phyloP scores from a whole-genome alignment of 2,888 invertebrate species.

The Neria commutata region DNA sequence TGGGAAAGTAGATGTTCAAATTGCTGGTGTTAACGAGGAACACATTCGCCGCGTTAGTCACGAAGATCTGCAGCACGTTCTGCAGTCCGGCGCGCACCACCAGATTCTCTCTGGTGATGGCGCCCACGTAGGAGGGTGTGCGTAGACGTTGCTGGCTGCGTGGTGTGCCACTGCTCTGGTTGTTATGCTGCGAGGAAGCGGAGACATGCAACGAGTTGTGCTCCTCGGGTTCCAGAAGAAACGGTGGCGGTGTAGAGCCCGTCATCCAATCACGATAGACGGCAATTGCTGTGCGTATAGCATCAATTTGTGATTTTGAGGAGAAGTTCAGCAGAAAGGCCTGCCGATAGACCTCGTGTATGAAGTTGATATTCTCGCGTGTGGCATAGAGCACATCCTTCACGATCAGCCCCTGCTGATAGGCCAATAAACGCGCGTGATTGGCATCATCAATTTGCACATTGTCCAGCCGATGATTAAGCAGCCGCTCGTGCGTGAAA shows the following conservation, averaged over 20 bases:
- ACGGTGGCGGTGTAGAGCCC: constrained; percentile 78
- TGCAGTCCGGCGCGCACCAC: constrained; percentile 83
- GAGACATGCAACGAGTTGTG: constrained; percentile 26
- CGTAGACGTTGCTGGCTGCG: constrained; percentile 69
- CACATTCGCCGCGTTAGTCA: constrained; percentile 94
- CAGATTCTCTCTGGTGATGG: constrained; percentile 79
- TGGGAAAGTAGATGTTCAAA: constrained; percentile 65
- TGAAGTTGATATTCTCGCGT: constrained; percentile 91
- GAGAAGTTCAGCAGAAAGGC: constrained; percentile 87
- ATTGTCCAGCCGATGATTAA: constrained; percentile 55
- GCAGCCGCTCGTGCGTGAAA: constrained; percentile 74
- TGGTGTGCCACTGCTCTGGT: constrained; percentile 50
- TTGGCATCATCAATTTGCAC: constrained; percentile 59
- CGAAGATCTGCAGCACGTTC: constrained; percentile 70
- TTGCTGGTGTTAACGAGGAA: constrained; percentile 72
- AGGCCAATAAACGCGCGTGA: constrained; percentile 52
- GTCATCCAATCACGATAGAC: constrained; percentile 97
- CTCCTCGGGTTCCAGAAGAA: constrained; percentile 75
- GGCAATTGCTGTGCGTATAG: constrained; percentile 85
- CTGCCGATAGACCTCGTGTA: constrained; percentile 92
- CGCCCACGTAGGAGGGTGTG: constrained; percentile 86
- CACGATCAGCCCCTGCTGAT: constrained; percentile 69
- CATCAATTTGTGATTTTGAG: constrained; percentile 75
- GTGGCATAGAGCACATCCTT: constrained; percentile 86
- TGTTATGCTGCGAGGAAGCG: constrained; percentile 35